A percentile compares a stretch with the other conserved stretches of the same genome.
These are phyloP conservation scores for Tapirus indicus DNA, from an alignment of 2,797 vertebrate species.

Conservation along the genomic window DNA sequence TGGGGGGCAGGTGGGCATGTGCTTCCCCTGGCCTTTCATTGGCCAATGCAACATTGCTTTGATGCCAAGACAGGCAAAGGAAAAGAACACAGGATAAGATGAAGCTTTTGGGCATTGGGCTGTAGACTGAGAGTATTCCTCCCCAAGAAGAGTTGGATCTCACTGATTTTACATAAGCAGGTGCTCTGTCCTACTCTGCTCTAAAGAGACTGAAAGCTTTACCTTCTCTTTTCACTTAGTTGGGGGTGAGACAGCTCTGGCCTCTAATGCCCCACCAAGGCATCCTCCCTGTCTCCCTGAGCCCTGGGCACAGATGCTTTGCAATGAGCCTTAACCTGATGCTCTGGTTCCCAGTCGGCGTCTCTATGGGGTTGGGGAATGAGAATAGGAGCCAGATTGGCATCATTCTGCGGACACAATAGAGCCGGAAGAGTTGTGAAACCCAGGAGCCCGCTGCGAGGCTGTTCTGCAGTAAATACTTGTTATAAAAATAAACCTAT, in stretches of 20 bases:
- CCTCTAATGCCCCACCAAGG: not conserved
- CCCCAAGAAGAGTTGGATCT: not conserved
- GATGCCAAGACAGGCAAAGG: not conserved
- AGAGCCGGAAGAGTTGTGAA: conserved; percentile 77
- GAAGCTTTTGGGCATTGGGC: not conserved
- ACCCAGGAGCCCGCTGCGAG: conserved; percentile 68
- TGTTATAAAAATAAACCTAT: conserved; percentile 80
- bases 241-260: not conserved
- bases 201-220: not conserved
- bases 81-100: not conserved
- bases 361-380: conserved; percentile 32
- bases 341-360: conserved; percentile 25
- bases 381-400: conserved; percentile 39
- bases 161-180: not conserved
- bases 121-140: not conserved
- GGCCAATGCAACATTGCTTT: not conserved
- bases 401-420: conserved; percentile 24
- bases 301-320: not conserved
- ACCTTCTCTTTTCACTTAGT: conserved; percentile 5
- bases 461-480: conserved; percentile 75
- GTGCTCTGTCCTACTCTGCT: not conserved
- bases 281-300: not conserved
- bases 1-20: not conserved
- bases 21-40: not conserved
- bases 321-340: not conserved